Base-by-base conservation (phyloP, 2,113 vertebrate species). In the Lasiurus cinereus region DNA sequence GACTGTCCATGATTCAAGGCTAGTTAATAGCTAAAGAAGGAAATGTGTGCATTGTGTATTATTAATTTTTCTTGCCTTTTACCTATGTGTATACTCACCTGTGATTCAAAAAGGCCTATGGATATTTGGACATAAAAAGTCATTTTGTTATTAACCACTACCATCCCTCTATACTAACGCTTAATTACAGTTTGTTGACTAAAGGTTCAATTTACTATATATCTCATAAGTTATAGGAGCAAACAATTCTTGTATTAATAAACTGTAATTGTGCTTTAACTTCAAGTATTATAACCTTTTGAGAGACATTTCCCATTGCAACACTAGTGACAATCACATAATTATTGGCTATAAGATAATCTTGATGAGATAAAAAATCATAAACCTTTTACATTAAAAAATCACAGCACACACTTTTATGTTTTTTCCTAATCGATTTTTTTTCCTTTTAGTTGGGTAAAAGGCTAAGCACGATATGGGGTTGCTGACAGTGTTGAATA, bases 51-150 rank as follows among this genome's bases (percentile, higher is more conserved):
- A 54, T 39, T 39, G 31, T 86, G 6, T 31, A 39, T 72, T 72
- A 86, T 67, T 56, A 52, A 2, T 92, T 95, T n/a, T 70, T 12
- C 91, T 86, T 92, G 80, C 9, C 22, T 66, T 86, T 64, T 82
- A 84, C 24, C 64, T 3, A 4, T 18, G 4, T 79, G 18, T 16
- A n/a, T 78, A n/a, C 6, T 50, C 7, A 48, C 19, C 9, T 88
- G 19, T 64, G 24, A 36, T 70, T 92, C 59, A 66, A 16, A 86
- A 69, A 82, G 52, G 7, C 13, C 9, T 83, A 11, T 76, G 31
- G 13, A 36, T 76, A 21, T 90, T 96, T 86, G 33, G 43, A 24
- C 27, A 8, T 70, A 15, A 39, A 82, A 73, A 79, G n/a, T 21
- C 12, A 72, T 33, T 46, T 89, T 91, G 56, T 52, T 22, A 24